Conservation (phyloP, 1,140 invertebrate genomes). For the Nylanderia fulva region DNA sequence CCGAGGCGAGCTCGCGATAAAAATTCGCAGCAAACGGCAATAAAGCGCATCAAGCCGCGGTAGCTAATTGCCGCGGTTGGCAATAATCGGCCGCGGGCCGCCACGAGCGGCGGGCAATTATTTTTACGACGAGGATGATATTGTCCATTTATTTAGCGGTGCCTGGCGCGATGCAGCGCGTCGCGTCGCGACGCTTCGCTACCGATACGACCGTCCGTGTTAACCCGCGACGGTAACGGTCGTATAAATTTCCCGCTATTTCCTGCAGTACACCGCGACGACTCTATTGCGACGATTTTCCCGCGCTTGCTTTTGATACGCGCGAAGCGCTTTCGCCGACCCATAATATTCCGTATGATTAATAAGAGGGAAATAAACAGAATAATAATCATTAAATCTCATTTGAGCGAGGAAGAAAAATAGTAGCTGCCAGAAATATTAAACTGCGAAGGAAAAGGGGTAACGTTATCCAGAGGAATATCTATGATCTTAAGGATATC, state of each 20-base stretch:
- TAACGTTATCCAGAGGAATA: background rate
- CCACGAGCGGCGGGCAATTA: conserved; percentile 68
- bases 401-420: background rate
- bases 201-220: conserved; percentile 66
- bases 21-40: conserved; percentile 73
- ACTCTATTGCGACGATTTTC: conserved; percentile 57
- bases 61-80: conserved; percentile 70
- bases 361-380: conserved; percentile 3
- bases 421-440: background rate
- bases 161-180: conserved; percentile 56
- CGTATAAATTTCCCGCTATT: conserved; percentile 69
- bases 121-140: conserved; percentile 75
- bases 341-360: conserved; percentile 28
- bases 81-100: conserved; percentile 70
- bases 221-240: conserved; percentile 66
- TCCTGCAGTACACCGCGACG: conserved; percentile 60
- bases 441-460: background rate
- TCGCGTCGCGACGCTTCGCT: conserved; percentile 36
- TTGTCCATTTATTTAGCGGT: conserved; percentile 74
- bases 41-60: conserved; percentile 73
- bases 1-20: conserved; percentile 58
- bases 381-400: conserved; percentile 29
- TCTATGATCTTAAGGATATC: background rate
- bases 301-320: background rate
- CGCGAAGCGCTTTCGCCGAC: conserved; percentile 25